A percentile compares a stretch with the other conserved stretches of the same genome.
Conservation (phyloP, 2,888 invertebrate species). For the Clepsis dumicolana region DNA sequence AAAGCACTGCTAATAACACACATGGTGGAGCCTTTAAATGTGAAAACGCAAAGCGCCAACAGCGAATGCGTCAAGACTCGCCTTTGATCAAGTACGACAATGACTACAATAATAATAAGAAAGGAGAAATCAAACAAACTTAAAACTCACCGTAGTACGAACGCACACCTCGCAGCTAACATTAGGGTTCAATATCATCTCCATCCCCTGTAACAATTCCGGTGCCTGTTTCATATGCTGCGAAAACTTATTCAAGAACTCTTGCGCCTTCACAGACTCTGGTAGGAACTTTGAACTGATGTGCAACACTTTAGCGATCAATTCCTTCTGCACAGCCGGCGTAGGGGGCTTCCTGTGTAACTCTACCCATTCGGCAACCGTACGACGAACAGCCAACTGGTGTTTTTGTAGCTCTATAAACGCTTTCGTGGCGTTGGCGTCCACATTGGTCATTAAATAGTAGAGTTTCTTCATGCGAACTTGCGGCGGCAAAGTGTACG, state of each 20-base stretch:
- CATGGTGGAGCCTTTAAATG: too few species aligned
- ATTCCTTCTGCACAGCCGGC: conserved; percentile 90
- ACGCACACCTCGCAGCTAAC: conserved; percentile 98
- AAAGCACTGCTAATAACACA: too few species aligned
- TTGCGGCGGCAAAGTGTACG: conserved; percentile 94
- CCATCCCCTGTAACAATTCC: conserved; percentile 91
- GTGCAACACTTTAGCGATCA: conserved; percentile 88
- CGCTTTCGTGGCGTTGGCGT: conserved; percentile 96
- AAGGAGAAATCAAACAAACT: background rate
- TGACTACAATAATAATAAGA: too few species aligned
- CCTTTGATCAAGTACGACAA: too few species aligned
- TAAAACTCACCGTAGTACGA: conserved; percentile 91
- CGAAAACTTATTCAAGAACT: conserved; percentile 94
- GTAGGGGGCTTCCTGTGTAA: conserved; percentile 90
- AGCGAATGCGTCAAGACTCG: too few species aligned
- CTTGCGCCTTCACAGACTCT: conserved; percentile 96
- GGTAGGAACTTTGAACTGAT: conserved; percentile 93
- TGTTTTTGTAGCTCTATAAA: conserved; percentile 95
- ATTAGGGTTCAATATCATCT: conserved; percentile 94
- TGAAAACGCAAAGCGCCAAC: too few species aligned
- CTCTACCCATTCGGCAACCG: conserved; percentile 95
- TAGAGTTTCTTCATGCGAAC: conserved; percentile 97
- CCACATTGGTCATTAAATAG: conserved; percentile 96
- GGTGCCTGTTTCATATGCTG: conserved; percentile 91
- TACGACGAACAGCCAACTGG: conserved; percentile 93